A percentile compares a stretch with the other conserved stretches of the same genome.
These are phyloP conservation scores for Catocala fraxini DNA, from an alignment of 2,888 invertebrate species.

Conservation along the genomic window DNA sequence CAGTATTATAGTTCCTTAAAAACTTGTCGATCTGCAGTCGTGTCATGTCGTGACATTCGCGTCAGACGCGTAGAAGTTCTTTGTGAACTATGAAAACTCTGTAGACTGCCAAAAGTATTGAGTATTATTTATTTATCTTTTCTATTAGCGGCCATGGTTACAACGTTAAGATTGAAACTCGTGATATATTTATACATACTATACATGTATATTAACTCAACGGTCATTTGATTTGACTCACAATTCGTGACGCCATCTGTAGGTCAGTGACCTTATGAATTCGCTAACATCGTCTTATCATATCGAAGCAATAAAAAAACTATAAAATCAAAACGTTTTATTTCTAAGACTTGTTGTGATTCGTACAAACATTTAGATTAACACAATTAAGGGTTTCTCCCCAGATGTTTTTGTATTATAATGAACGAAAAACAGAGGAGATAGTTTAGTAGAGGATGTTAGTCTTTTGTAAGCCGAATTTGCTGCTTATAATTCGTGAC, in stretches of 20 bases:
- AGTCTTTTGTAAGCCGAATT: no score
- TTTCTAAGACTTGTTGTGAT: constrained; percentile 5
- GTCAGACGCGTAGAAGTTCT: no score
- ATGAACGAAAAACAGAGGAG: constrained; percentile 5
- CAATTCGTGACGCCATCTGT: constrained; percentile 19
- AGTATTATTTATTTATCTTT: constrained; percentile 1
- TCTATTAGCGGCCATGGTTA: neutral
- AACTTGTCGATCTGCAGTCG: no score
- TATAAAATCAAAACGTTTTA: constrained; percentile 13
- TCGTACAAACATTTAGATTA: constrained; percentile 12
- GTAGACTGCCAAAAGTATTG: neutral
- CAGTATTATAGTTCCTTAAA: no score
- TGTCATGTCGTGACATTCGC: no score
- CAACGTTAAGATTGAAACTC: neutral
- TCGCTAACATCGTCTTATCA: constrained; percentile 35
- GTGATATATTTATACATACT: constrained; percentile 2
- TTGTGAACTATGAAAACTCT: no score
- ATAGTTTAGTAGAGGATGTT: neutral
- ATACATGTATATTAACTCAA: constrained; percentile 4
- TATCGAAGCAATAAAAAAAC: constrained; percentile 29
- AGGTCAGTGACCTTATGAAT: constrained; percentile 32
- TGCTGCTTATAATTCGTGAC: no score
- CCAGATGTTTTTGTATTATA: neutral
- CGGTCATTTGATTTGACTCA: constrained; percentile 15
- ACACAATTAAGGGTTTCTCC: constrained; percentile 14